Evolutionary conservation across 2,888 invertebrate species (phyloP), one percentile per base, ranked within the genome.

Genomic region (Philhelius pedissequus): DNA sequence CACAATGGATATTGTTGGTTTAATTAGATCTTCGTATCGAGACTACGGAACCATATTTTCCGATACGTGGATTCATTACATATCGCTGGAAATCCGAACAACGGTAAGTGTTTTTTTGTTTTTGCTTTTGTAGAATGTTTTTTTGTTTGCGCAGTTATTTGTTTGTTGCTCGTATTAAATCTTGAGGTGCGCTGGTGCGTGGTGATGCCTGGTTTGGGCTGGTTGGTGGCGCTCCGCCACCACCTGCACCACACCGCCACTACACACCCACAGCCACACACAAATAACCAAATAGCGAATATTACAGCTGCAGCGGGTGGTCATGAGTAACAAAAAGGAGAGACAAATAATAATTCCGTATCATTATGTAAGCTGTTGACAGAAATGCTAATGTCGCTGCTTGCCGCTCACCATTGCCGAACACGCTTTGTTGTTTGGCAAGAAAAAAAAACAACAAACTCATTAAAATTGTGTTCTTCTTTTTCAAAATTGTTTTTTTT

Each of bases 21-120:
- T 89, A 50, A 87, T 90, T 25, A 87, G 88, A 77, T 87, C 88
- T 9, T 88, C 88, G 15, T 88, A 88, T 56, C 78, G 87, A 32
- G 89, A 89, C 71, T 89, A 89, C 86, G 90, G 90, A 76, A 87
- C 87, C 50, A 83, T 91, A 75, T 90, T 91, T 77, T 89, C 91
- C 35, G 91, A 90, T 74, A 88, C 86, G 89, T 94, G 89, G 93
- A 92, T 89, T 91, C 93, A 92, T 91, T 93, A 90, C 92, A 92
- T 90, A 92, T 92, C 89, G 91, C 91, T 90, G 89, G 93, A 93
- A 92, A 92, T 93, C 88, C 91, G 87, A 88, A 91, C 88, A 91
- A 93, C 93, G 92, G 94, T 94, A 89, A 91, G 89, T 80, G 15
- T 56, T 69, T 45, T 50, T 25, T 48, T 58, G 4, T 20, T 78